Evolutionary conservation across 2,888 invertebrate genomes (phyloP), one percentile per base, ranked within the genome.

Genomic region (Sminthurides aquaticus): DNA sequence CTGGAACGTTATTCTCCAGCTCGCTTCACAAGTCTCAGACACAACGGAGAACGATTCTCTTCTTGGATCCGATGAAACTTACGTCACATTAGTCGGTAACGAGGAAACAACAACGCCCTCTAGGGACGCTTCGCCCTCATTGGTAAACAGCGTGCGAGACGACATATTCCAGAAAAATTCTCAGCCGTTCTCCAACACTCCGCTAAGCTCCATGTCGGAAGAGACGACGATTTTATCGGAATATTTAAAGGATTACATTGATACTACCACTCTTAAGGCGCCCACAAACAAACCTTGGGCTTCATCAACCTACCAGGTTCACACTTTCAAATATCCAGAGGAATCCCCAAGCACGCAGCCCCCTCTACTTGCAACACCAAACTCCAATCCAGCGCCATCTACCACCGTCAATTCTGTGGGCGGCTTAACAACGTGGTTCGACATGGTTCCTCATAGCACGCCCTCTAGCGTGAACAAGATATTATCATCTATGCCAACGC

Each of bases 251-350:
- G 43, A 34, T 34, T 34, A 34, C 15, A 15, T 34, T 34, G 43
- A 34, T 34, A 15, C 43, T 5, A 34, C 24, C 5, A 20, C 11
- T 55, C 24, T 55, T 20, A 55, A 25, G 24, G 55, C 24, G 25
- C 59, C 69, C 2, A 73, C 71, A 2, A n/a, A 49, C 8, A 69
- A 67, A 61, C 74, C 74, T 2, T 74, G 74, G 74, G 74, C 74
- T 1, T 67, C 69, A 0, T 71, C 71, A 1, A 74, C 74, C 1
- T 71, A 71, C 25, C 66, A 69, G 59, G 71, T 74, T 27, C 72
- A 74, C 57, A 74, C 74, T 3, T 72, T 74, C 57, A 69, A 68
- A 49, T 74, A 74, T 55, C 72, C 74, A 2, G 66, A 70, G 28
- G 24, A 27, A 27, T 66, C 48, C 1, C 67, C 68, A 59, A 62